Percentiles rank a stretch among this genome's conserved stretches.
These are phyloP conservation scores for Brachyptera putata DNA, from an alignment of 2,888 invertebrate species.

Conservation along the genomic window DNA sequence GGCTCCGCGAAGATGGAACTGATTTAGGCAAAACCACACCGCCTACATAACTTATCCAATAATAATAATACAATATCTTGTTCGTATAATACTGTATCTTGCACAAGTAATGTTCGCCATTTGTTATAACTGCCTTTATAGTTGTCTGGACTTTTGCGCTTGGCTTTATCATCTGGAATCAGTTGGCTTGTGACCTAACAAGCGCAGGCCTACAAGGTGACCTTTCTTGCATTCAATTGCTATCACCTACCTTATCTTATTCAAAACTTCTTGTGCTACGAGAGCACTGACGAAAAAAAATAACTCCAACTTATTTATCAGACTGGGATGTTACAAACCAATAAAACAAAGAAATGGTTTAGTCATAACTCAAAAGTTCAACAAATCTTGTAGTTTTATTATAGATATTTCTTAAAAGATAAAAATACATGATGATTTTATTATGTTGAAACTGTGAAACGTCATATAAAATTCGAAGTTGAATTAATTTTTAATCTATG, in stretches of 20 bases:
- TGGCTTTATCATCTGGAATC: conserved; percentile 3
- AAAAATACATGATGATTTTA: no score
- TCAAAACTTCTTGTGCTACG: not conserved
- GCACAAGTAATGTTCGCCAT: no score
- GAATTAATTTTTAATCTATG: no score
- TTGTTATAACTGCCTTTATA: no score
- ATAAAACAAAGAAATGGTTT: not conserved
- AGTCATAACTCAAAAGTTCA: not conserved
- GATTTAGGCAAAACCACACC: no score
- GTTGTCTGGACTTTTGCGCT: conserved; percentile 22
- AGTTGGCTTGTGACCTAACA: conserved; percentile 9
- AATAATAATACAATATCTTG: no score
- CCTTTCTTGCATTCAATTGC: not conserved
- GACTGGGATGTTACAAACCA: not conserved
- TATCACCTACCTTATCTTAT: conserved; percentile 13
- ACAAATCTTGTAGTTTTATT: not conserved
- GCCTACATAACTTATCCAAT: no score
- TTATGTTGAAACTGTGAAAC: no score
- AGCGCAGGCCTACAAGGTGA: conserved; percentile 13
- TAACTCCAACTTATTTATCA: not conserved
- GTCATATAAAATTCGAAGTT: no score
- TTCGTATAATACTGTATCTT: no score
- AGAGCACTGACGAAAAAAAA: not conserved
- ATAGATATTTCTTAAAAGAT: no score
- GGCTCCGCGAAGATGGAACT: no score